A percentile compares a stretch with the other conserved stretches of the same genome.
Conservation (phyloP, 2,113 vertebrate species). For the Herpailurus yagouaroundi region DNA sequence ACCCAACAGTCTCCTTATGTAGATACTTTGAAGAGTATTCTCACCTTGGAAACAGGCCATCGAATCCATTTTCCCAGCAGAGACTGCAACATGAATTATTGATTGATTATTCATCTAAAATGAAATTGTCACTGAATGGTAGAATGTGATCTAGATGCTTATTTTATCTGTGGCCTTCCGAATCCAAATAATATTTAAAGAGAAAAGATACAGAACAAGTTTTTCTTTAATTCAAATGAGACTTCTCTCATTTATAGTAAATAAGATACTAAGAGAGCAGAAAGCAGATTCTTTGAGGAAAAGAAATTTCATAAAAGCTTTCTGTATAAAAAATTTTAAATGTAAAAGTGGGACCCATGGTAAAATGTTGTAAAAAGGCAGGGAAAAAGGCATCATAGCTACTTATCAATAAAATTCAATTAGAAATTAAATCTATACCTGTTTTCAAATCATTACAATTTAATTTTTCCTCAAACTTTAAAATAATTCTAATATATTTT, state of each 20-base stretch:
- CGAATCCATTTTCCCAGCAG: neutral
- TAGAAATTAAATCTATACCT: neutral
- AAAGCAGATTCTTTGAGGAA: neutral
- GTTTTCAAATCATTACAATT: slow-evolving; percentile 30
- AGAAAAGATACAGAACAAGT: neutral
- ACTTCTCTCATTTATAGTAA: slow-evolving; percentile 17
- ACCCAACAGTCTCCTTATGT: neutral
- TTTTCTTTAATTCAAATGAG: neutral
- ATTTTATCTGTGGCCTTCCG: neutral
- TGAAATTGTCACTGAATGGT: neutral
- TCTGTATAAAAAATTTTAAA: neutral
- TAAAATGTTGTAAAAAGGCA: slow-evolving; percentile 6
- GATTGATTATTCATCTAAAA: neutral
- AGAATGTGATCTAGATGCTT: neutral
- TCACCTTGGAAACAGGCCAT: neutral
- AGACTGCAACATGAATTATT: neutral
- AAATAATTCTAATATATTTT: neutral
- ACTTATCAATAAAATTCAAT: neutral
- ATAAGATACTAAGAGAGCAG: neutral
- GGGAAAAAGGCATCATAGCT: neutral
- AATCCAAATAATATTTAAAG: neutral
- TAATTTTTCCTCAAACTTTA: slow-evolving; percentile 13
- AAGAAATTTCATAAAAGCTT: slow-evolving; percentile 38
- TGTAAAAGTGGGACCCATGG: neutral
- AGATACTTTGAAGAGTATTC: neutral